Conservation (phyloP, 2,113 vertebrate species). For the Neomonachus schauinslandi region DNA sequence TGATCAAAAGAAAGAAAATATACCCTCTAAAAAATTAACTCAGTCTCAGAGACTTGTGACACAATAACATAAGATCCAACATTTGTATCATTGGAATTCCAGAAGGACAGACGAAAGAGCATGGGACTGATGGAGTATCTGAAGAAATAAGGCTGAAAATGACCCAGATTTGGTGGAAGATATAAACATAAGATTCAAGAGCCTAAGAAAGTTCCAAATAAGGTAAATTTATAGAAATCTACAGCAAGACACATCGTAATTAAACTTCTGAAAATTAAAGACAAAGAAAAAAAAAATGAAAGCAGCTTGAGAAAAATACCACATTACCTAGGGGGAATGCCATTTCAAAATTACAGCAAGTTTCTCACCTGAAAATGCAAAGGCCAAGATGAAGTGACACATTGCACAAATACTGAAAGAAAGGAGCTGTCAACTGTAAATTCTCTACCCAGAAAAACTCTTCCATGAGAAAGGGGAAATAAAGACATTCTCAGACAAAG, state of each 20-base stretch:
- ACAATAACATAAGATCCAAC: not conserved
- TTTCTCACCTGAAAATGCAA: not conserved
- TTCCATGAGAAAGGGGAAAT: not conserved
- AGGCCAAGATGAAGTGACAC: not conserved
- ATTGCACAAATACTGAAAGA: not conserved
- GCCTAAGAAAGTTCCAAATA: not conserved
- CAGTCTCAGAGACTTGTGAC: not conserved
- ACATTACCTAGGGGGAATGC: not conserved
- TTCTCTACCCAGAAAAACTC: not conserved
- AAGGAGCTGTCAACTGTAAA: not conserved
- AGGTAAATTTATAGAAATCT: not conserved
- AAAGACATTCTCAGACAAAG: not conserved
- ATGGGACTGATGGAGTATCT: not conserved
- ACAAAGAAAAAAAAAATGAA: not conserved
- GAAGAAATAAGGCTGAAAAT: not conserved
- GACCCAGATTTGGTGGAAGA: not conserved
- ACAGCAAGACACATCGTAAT: not conserved
- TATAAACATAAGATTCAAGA: not conserved
- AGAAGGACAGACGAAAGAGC: not conserved
- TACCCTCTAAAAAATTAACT: not conserved
- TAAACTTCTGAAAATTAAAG: constrained; percentile 23
- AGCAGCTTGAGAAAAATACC: not conserved
- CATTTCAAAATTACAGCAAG: not conserved
- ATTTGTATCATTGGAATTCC: not conserved
- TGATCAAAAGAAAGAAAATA: not conserved